These are phyloP conservation scores for Sporophila hypoxantha DNA, from an alignment of 2,113 vertebrate genomes.

Conservation along the genomic window DNA sequence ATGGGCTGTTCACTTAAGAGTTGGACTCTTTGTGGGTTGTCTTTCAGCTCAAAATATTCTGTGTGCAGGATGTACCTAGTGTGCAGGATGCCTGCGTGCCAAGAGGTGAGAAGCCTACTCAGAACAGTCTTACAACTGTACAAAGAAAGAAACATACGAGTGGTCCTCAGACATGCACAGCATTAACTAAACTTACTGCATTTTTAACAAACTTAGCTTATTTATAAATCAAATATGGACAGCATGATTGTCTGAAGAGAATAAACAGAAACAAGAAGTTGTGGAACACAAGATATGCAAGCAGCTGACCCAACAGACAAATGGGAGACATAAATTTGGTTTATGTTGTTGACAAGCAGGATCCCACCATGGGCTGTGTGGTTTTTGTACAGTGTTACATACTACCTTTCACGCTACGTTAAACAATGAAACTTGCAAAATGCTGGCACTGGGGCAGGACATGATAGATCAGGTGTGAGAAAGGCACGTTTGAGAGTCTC, in stretches of 20 bases:
- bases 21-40: neutral
- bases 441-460: neutral
- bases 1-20: neutral
- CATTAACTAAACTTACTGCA: neutral
- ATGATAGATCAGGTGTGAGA: neutral
- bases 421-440: neutral
- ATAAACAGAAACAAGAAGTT: neutral
- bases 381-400: neutral
- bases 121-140: neutral
- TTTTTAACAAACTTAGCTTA: neutral
- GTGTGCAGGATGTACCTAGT: no score
- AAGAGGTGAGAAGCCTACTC: neutral
- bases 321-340: neutral
- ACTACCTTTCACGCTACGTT: neutral
- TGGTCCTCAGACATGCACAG: neutral
- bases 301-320: neutral
- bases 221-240: neutral
- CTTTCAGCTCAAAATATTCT: neutral
- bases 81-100: no score
- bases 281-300: neutral
- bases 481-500: neutral
- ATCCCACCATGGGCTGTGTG: neutral
- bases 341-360: neutral
- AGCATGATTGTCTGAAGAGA: neutral
- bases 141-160: neutral